Evolutionary conservation across 2,797 vertebrate species (phyloP), one percentile per base, ranked within the genome.

Genomic region (Discoglossus pictus): DNA sequence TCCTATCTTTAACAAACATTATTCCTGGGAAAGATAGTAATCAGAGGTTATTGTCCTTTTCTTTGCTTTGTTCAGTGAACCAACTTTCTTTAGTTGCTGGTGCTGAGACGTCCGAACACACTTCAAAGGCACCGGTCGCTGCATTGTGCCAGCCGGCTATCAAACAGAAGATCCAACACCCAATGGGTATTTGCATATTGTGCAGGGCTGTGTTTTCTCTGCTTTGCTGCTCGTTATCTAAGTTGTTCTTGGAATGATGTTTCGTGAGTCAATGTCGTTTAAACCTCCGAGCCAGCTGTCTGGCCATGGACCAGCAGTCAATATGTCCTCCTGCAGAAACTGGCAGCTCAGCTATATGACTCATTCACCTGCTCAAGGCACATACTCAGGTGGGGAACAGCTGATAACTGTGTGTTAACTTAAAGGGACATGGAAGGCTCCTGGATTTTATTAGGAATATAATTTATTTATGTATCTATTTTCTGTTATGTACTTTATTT

Each of bases 341-440:
- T 65, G 62, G 39, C 62, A 65, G 23, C 51, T 55, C 16, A 42
- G 36, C 50, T 12, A 8, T 36, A 42, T 65, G 51, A 65, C 17
- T 65, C 62, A 54, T 38, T 55, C 40, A 65, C 62, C 62, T 65
- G 51, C 50, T 46, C 27, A 16, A 16, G 51, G 62, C 40, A 2
- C 16, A 36, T 35, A 39, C 40, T 53, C 39, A 65, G 50, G 62
- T 54, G 27, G 8, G 20, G 27, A 65, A 23, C 6, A 36, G 51
- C 27, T 21, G 40, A 55, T 36, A 38, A 16, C 4, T 1, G 9
- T n/a, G 10, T 42, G n/a, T 58, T 65, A 65, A 64, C 50, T 34
- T n/a, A n/a, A n/a, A n/a, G n/a, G n/a, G n/a, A n/a, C n/a, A n/a
- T n/a, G n/a, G n/a, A n/a, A n/a, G n/a, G n/a, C n/a, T n/a, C n/a